phyloP scores from a whole-genome alignment of 2,797 vertebrate genomes.

The Echiichthys vipera region DNA sequence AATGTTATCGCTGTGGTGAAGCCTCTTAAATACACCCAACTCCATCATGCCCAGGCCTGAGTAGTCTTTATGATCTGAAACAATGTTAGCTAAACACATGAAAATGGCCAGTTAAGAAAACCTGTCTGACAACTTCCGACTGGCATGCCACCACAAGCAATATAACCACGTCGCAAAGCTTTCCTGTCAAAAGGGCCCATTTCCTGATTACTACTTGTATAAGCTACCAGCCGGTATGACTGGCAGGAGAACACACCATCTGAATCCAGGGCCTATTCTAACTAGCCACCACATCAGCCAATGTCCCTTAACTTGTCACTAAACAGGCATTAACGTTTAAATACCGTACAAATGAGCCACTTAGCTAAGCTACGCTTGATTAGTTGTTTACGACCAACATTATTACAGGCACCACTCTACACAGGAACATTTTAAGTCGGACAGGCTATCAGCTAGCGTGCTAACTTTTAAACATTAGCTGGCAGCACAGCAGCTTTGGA shows the following conservation, averaged over 20 bases:
- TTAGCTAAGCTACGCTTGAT: neutral
- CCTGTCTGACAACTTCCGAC: neutral
- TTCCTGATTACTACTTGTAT: constrained; percentile 10
- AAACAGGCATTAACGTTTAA: neutral
- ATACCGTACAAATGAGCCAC: neutral
- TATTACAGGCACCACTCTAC: neutral
- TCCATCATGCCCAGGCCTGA: constrained; percentile 30
- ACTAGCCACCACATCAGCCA: constrained; percentile 46
- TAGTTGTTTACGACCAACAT: neutral
- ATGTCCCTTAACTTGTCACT: constrained; percentile 36
- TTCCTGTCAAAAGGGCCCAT: neutral
- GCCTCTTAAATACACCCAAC: neutral
- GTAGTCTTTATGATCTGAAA: neutral
- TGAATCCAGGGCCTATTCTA: constrained; percentile 57
- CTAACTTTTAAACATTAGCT: constrained; percentile 60
- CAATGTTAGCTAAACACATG: constrained; percentile 13
- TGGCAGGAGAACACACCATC: constrained; percentile 18
- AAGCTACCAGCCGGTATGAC: constrained; percentile 37
- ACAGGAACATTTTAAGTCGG: neutral
- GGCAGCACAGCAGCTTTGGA: constrained; percentile 45
- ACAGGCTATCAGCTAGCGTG: constrained; percentile 39
- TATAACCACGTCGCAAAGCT: neutral
- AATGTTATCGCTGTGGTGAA: neutral
- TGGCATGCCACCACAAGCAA: constrained; percentile 7
- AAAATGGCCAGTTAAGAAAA: neutral